Percentiles rank a stretch among this genome's conserved stretches.
phyloP scores from a whole-genome alignment of 1,140 invertebrate genomes.

The Platorchestia sp. region DNA sequence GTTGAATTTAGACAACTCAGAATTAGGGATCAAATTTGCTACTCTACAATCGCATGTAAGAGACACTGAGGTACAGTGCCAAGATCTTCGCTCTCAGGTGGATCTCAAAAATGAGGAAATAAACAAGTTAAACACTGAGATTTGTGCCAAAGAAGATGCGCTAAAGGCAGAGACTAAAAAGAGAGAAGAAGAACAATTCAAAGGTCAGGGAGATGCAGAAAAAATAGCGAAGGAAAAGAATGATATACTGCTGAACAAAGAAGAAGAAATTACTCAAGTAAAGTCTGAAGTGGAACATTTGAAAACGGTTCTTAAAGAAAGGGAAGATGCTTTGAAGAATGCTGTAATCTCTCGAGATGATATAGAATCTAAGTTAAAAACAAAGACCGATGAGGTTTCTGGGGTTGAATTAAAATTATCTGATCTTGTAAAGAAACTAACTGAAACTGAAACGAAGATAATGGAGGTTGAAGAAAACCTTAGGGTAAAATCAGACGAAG shows the following conservation, averaged over 20 bases:
- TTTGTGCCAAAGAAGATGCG: constrained; percentile 43
- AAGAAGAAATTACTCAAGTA: background rate
- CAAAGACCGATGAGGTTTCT: background rate
- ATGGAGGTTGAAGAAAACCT: constrained; percentile 69
- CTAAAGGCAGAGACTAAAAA: constrained; percentile 16
- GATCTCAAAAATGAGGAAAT: constrained; percentile 46
- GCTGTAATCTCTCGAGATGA: background rate
- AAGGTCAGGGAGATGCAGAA: constrained; percentile 54
- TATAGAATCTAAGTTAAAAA: constrained; percentile 13
- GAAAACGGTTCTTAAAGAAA: background rate
- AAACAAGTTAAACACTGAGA: constrained; percentile 19
- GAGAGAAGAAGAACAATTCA: constrained; percentile 52
- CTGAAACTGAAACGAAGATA: constrained; percentile 71
- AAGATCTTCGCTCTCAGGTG: constrained; percentile 42
- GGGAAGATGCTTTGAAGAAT: background rate
- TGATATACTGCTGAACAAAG: background rate
- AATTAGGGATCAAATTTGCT: background rate
- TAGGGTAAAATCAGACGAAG: constrained; percentile 53
- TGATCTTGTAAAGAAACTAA: constrained; percentile 69
- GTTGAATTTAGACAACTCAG: background rate
- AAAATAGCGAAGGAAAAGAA: constrained; percentile 46
- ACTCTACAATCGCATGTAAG: background rate
- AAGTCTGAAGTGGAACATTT: background rate
- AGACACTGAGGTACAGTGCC: background rate
- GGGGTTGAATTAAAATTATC: background rate